Base-by-base conservation (phyloP, 1,140 invertebrate genomes). In the Telenomus remus region DNA sequence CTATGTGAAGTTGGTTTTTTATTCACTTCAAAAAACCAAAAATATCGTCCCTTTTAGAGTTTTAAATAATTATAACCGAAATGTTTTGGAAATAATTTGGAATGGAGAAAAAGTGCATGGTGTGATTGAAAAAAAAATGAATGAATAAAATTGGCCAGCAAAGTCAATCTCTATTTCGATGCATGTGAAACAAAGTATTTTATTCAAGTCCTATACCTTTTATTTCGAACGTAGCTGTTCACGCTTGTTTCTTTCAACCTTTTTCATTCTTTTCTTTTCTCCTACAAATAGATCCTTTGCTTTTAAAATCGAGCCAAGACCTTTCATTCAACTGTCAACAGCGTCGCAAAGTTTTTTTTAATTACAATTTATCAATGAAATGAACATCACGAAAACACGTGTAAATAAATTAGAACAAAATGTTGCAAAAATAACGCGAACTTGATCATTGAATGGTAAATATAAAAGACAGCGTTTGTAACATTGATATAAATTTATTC, bases 251-350 rank as follows among this genome's bases (percentile, higher is more conserved):
- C 48, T 50, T 63, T 55, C 35, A 56, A 42, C 49, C 43, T 55
- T 71, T 63, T 63, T 63, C 49, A 16, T 66, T 55, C 53, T 11
- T 50, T 66, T 55, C 53, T 11, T 50, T 46, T 14, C 35, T 19
- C 47, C 50, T 66, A 66, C 49, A 66, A 66, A 66, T 66, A 66
- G 63, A 66, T 11, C 11, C 34, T 48, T 49, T 37, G 11, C 14
- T 4, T 16, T 47, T 34, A 10, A 1, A 9, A 37, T 15, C 49
- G 49, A 27, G 54, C 54, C 55, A 53, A 69, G 7, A 27, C 34
- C 43, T 44, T 66, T 66, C 56, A 43, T 50, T 56, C 43, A 54
- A 46, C 9, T 15, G 4, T 16, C 39, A 15, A 53, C 13, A 34
- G 46, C 35, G 14, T 14, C 55, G 27, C 15, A 37, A 9, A 37